Evolutionary conservation across 2,888 invertebrate genomes (phyloP), one percentile per base, ranked within the genome.

Genomic region (Lordiphosa andalusiaca): DNA sequence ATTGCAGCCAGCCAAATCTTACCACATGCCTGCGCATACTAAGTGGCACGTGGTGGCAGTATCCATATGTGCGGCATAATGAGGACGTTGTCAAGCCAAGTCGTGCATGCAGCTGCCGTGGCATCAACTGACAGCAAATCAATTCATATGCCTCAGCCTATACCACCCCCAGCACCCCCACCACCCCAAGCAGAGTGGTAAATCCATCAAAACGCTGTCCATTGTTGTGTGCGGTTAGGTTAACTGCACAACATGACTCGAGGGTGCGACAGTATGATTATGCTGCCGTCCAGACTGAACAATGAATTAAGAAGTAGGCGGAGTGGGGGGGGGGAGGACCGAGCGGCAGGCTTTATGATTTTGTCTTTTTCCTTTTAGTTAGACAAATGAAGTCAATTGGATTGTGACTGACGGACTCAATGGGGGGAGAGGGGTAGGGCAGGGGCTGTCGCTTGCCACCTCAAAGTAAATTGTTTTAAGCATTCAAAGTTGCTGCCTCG

Each of bases 401-500:
- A 84, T 81, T 78, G 67, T 51, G 61, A 59, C 64, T 56, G 61
- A 65, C 54, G 44, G 25, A 41, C 23, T n/a, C n/a, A n/a, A n/a
- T n/a, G n/a, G 23, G 7, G 12, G 33, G 51, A 16, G 16, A 16
- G 48, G 41, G 47, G 38, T 42, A 35, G 49, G n/a, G 30, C 6
- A 2, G n/a, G n/a, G n/a, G 38, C 30, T 19, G 38, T 38, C 41
- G 30, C 35, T 59, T 50, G 59, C 59, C 58, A 76, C 77, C 84
- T 81, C 84, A 84, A 82, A 82, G 81, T 67, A 82, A 82, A 82
- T 82, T 84, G 84, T 82, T 82, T 82, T 84, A 78, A 81, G 81
- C 81, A 58, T 67, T 39, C 67, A 48, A 41, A 71, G 54, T 35
- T 65, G 66, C 57, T 59, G 58, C 59, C 56, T 52, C 42, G 82